phyloP scores from a whole-genome alignment of 2,888 invertebrate genomes.

The Pterostichus niger region DNA sequence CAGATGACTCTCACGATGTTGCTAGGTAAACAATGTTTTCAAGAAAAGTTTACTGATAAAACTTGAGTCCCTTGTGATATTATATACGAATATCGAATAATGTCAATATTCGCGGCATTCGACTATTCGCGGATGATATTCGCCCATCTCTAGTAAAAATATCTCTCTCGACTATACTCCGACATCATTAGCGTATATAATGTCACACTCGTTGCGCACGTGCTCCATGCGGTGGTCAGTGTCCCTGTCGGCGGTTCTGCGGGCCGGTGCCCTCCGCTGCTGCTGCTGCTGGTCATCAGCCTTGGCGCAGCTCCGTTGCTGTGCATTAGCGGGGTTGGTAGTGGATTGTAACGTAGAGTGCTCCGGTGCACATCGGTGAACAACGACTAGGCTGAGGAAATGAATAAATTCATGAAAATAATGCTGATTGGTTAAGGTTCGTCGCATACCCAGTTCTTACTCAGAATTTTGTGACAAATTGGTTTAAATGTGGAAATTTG shows the following conservation, averaged over 20 bases:
- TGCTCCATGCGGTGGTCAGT: constrained; percentile 11
- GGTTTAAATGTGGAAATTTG: neutral
- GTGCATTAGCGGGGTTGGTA: neutral
- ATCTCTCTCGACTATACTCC: no score
- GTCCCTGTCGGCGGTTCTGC: neutral
- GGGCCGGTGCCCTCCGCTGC: neutral
- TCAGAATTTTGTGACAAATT: neutral
- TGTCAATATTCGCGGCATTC: no score
- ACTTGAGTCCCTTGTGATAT: no score
- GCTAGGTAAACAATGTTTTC: no score
- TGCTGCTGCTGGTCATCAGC: constrained; percentile 26
- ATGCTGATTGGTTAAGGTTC: neutral
- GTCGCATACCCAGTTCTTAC: neutral
- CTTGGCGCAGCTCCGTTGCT: neutral
- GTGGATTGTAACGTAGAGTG: neutral
- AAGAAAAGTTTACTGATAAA: no score
- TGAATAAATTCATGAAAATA: constrained; percentile 24
- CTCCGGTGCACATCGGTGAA: constrained; percentile 15
- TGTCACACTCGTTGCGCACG: neutral
- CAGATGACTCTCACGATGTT: no score
- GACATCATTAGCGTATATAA: neutral
- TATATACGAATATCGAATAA: no score
- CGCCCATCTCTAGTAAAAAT: no score
- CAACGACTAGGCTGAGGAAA: neutral
- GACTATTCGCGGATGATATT: no score